Evolutionary conservation across 2,888 invertebrate genomes (phyloP).

Genomic region (Troides helena): DNA sequence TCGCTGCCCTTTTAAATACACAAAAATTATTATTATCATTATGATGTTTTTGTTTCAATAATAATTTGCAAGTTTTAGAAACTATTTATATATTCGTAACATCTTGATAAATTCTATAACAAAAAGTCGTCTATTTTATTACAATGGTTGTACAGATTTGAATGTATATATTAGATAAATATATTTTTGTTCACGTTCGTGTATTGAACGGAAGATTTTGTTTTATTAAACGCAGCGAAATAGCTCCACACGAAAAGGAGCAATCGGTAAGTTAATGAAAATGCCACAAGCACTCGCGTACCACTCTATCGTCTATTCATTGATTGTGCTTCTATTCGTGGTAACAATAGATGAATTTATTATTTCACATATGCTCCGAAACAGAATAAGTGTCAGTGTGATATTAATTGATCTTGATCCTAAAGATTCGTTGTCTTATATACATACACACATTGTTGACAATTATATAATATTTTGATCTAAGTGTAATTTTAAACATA

Average conservation of each 20-base stretch:
- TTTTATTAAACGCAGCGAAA: slow-evolving; percentile 6
- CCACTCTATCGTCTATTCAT: slow-evolving; percentile 23
- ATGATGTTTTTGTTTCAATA: too few species aligned
- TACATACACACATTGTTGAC: not conserved
- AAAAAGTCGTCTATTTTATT: too few species aligned
- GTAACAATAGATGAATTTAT: slow-evolving; percentile 11
- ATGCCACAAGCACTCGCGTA: slow-evolving; percentile 21
- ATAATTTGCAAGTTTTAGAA: too few species aligned
- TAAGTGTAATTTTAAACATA: too few species aligned
- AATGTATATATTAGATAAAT: not conserved
- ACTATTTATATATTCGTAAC: too few species aligned
- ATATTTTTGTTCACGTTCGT: not conserved
- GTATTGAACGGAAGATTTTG: not conserved
- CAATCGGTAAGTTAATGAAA: slow-evolving; percentile 15
- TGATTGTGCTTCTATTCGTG: slow-evolving; percentile 17
- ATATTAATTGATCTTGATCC: not conserved
- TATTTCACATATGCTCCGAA: slow-evolving; percentile 12
- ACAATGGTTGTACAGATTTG: too few species aligned
- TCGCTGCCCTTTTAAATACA: too few species aligned
- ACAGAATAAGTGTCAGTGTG: not conserved
- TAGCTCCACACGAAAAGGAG: slow-evolving; percentile 3
- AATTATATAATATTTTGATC: too few species aligned
- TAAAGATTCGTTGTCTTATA: not conserved
- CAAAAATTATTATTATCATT: too few species aligned
- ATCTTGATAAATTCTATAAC: too few species aligned